Conservation (phyloP, 2,113 vertebrate genomes). For the Spizaetus ornatus region DNA sequence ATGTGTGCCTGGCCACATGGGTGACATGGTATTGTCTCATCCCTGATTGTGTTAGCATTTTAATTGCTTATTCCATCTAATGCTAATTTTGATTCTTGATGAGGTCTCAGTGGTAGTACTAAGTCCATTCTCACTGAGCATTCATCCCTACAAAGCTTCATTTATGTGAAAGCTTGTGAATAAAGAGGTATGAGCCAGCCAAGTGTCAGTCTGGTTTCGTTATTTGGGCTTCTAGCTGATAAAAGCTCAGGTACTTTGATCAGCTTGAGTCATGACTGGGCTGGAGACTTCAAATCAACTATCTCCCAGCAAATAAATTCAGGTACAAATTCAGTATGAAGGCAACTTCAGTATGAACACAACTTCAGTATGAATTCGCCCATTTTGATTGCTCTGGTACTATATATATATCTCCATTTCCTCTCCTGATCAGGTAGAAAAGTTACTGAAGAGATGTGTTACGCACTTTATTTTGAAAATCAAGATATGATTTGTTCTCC, state of each 20-base stretch:
- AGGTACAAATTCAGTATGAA: background rate
- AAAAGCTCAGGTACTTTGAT: background rate
- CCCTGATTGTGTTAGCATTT: background rate
- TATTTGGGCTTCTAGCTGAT: background rate
- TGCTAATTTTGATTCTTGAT: background rate
- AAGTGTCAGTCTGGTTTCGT: background rate
- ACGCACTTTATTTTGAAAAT: background rate
- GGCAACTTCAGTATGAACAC: background rate
- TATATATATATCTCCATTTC: background rate
- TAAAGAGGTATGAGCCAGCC: background rate
- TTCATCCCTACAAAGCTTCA: background rate
- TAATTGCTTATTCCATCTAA: slow-evolving; percentile 1
- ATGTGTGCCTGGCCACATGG: background rate
- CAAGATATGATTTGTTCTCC: background rate
- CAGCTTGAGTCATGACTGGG: background rate
- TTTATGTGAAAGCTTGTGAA: background rate
- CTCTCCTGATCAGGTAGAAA: background rate
- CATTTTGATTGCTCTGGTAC: background rate
- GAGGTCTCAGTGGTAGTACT: background rate
- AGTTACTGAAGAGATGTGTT: background rate
- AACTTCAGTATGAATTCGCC: background rate
- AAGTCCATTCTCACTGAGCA: background rate
- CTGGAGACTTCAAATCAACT: background rate
- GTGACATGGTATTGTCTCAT: background rate
- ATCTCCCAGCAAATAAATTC: background rate